Base-by-base conservation (phyloP, 1,140 invertebrate genomes). In the Drosophila malerkotliana region DNA sequence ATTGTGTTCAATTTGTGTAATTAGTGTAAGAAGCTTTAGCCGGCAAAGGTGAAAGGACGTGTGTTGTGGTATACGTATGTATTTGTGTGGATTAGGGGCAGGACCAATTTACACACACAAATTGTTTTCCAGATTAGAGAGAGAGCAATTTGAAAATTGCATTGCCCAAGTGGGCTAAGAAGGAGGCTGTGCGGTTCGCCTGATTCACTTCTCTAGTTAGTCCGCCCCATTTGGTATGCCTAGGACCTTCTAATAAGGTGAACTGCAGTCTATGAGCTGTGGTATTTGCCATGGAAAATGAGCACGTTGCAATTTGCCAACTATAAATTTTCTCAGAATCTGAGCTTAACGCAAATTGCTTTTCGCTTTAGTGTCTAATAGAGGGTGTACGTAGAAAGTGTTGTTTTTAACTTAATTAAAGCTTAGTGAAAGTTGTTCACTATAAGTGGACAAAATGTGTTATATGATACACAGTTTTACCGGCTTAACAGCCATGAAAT, bases 1-100 rank as follows among this genome's bases (percentile, higher is more conserved):
- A 79, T 83, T 88, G 53, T 30, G 82, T 87, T 87, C 83, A 88
- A 82, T 87, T 88, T 73, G 79, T 63, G 71, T 77, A 87, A 87
- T 87, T 85, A 82, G 78, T 75, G 82, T 72, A 85, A 87, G 80
- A 51, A 79, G 80, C 76, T 76, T 56, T 39, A 28, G 39, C 45
- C 15, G 56, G 39, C 53, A 53, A 52, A 47, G 26, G 58, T 54
- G 59, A 57, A 61, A 44, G 41, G 15, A 15, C 18, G 1, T 48
- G 41, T 21, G 28, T 9, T 32, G 9, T 10, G 10, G 3, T 32
- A 9, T 10, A 3, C 4, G 10, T 37, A 37, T 37, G 4, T 37
- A n/a, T 4, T 14, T 30, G 12, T 72, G 18, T 52, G 59, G 39
- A 15, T 32, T n/a, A 15, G 44, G 37, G 4, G 24, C 21, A 26